These are phyloP conservation scores for cat (Felis catus) DNA, from an alignment of 2,113 vertebrate species.

Conservation along the genomic window F.catus_Fca126_mat1.0 CM031416.1:78764501-78765000, in stretches of 20 bases:
- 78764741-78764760: background rate
- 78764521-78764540: background rate
- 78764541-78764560: background rate
- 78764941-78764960: background rate
- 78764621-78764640: background rate
- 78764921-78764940: background rate
- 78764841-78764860: background rate
- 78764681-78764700: background rate
- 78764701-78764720: background rate
- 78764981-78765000: background rate
- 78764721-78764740: background rate
- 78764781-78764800: background rate
- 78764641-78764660: background rate
- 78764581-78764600: background rate
- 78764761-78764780: background rate
- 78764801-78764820: background rate
- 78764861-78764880: background rate
- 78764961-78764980: background rate
- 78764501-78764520: background rate
- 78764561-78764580: background rate
- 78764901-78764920: background rate
- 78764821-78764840: background rate
- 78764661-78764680: background rate
- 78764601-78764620: background rate
- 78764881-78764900: background rate